Base-by-base conservation (phyloP, 1,140 invertebrate species). In the Lepidurus arcticus region DNA sequence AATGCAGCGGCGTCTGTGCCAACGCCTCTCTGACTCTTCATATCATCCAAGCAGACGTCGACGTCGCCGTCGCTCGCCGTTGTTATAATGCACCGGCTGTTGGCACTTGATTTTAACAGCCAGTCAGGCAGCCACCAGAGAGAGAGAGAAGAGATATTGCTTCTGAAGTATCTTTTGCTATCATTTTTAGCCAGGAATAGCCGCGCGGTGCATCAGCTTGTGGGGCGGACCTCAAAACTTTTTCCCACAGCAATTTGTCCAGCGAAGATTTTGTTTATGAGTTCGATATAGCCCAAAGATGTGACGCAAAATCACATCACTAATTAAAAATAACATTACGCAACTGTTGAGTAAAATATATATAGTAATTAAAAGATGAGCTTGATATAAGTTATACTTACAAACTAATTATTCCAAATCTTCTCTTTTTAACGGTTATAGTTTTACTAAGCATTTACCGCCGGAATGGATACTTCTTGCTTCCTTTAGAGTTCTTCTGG, bases 81-180 rank as follows among this genome's bases (percentile, higher is more conserved):
- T 65, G 53, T 65, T 65, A 65, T 65, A 65, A 65, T 13, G 53
- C 53, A 65, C 53, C 53, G 53, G 53, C 16, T 65, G 53, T 13
- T 65, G n/a, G 53, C 53, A 65, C 53, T 65, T 65, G 53, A 65
- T 65, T 65, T 65, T 65, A 65, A 65, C 53, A 65, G 34, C 34
- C 34, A 65, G 53, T 65, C 53, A 65, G 53, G 16, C 53, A 65
- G 53, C 53, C 53, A 65, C 53, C 53, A 16, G 16, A 21, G 16
- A 13, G 6, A 7, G 21, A 65, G 21, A 65, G 53, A 13, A 10
- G 53, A 9, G 53, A 65, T 65, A 65, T 65, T 65, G 53, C 53
- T 65, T 65, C 53, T 65, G 16, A 65, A 65, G 53, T 65, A 65
- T 65, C 53, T 16, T 21, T 13, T 7, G 16, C 6, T 9, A 65